These are phyloP conservation scores for Channa argus DNA, from an alignment of 2,113 vertebrate species.

Conservation along the genomic window DNA sequence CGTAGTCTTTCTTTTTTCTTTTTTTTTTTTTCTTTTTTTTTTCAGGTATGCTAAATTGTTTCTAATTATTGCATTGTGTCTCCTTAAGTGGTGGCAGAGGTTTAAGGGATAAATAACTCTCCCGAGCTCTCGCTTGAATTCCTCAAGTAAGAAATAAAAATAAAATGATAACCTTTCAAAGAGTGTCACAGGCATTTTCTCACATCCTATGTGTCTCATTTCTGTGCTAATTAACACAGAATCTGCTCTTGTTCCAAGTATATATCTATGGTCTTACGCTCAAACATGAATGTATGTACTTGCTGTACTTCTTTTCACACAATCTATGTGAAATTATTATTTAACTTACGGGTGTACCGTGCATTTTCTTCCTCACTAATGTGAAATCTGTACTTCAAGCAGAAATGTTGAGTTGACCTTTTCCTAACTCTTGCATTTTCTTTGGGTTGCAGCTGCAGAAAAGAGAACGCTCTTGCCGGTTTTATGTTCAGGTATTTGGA, in stretches of 20 bases:
- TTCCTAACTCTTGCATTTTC: conserved; percentile 71
- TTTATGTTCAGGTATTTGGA: conserved; percentile 96
- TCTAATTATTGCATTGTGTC: conserved; percentile 1
- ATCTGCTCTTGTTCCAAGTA: conserved; percentile 25
- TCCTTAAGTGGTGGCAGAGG: not conserved
- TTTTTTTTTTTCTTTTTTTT: conserved; percentile 32
- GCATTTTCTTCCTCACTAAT: not conserved
- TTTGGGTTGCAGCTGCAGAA: conserved; percentile 96
- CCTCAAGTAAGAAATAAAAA: conserved; percentile 25
- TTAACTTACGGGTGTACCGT: conserved; percentile 19
- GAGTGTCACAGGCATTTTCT: conserved; percentile 44
- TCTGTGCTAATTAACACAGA: conserved; percentile 57
- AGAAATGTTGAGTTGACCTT: conserved; percentile 42
- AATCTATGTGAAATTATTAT: conserved; percentile 9
- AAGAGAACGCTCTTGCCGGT: conserved; percentile 98
- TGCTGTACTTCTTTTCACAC: not conserved
- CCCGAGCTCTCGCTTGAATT: not conserved
- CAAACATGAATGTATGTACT: not conserved
- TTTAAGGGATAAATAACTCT: conserved; percentile 26
- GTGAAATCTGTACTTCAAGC: conserved; percentile 6
- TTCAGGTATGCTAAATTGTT: conserved; percentile 27
- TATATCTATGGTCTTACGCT: too few relatives aligned
- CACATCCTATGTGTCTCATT: conserved; percentile 31
- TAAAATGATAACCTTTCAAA: conserved; percentile 37
- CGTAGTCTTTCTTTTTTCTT: not conserved